Conservation (phyloP, 2,888 invertebrate genomes). For the Baccha elongata region DNA sequence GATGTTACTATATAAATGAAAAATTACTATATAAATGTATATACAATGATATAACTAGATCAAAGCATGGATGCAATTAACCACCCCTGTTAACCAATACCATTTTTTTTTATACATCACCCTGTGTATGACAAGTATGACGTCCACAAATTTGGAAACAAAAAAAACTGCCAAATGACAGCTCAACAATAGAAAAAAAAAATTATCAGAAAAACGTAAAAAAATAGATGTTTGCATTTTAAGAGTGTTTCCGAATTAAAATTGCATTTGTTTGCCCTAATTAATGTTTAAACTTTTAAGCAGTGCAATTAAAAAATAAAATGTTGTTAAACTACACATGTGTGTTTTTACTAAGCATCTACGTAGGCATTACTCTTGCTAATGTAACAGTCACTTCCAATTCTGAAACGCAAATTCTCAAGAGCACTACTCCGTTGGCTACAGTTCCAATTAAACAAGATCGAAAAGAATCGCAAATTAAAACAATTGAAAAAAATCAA, state of each 20-base stretch:
- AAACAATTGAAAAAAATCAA: constrained; percentile 32
- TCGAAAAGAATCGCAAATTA: constrained; percentile 33
- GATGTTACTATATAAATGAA: too few relatives aligned
- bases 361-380: neutral
- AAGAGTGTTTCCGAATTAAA: constrained; percentile 33
- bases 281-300: neutral
- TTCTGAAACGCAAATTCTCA: constrained; percentile 43
- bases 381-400: constrained; percentile 33
- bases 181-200: constrained; percentile 18
- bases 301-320: neutral
- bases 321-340: constrained; percentile 44
- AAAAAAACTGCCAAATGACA: constrained; percentile 10
- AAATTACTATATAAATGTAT: too few relatives aligned
- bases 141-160: neutral
- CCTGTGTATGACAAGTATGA: neutral
- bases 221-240: constrained; percentile 50
- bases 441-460: constrained; percentile 24
- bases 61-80: too few relatives aligned
- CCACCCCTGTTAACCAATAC: neutral
- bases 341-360: constrained; percentile 34
- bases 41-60: too few relatives aligned
- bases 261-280: constrained; percentile 23
- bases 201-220: constrained; percentile 11
- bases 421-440: constrained; percentile 53
- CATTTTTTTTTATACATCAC: neutral